Conservation (phyloP, 2,113 vertebrate species). For the Philantomba maxwellii region DNA sequence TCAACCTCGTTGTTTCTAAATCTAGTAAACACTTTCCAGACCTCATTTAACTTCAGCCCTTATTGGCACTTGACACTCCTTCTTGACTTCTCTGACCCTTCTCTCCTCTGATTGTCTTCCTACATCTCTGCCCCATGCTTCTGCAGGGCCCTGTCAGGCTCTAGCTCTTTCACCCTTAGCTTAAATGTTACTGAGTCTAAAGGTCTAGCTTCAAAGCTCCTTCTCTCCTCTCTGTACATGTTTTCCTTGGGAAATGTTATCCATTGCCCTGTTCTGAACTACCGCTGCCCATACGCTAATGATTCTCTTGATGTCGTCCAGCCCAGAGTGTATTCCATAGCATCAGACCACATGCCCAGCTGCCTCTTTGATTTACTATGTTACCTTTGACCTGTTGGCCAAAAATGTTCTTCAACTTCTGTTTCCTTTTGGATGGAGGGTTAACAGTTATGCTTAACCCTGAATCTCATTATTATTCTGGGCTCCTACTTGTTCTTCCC, state of each 20-base stretch:
- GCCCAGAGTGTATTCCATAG: neutral
- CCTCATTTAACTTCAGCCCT: neutral
- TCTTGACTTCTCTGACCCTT: neutral
- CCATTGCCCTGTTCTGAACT: neutral
- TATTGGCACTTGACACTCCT: neutral
- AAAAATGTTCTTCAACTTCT: neutral
- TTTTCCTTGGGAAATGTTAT: neutral
- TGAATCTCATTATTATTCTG: neutral
- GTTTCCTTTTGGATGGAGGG: neutral
- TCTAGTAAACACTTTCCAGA: neutral
- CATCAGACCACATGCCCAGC: neutral
- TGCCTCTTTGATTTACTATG: neutral
- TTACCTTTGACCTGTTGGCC: neutral
- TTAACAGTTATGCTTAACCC: neutral
- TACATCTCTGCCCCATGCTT: neutral
- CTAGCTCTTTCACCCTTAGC: neutral
- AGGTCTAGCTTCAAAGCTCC: neutral
- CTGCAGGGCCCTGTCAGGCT: neutral
- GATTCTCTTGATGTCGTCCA: neutral
- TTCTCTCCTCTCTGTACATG: neutral
- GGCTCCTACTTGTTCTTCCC: neutral
- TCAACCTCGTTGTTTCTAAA: neutral
- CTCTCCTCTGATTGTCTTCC: neutral
- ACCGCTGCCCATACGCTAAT: neutral
- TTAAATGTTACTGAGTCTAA: neutral